Evolutionary conservation across 2,113 vertebrate species (phyloP), one percentile per base, ranked within the genome.

Genomic region (Sclerurus mexicanus): DNA sequence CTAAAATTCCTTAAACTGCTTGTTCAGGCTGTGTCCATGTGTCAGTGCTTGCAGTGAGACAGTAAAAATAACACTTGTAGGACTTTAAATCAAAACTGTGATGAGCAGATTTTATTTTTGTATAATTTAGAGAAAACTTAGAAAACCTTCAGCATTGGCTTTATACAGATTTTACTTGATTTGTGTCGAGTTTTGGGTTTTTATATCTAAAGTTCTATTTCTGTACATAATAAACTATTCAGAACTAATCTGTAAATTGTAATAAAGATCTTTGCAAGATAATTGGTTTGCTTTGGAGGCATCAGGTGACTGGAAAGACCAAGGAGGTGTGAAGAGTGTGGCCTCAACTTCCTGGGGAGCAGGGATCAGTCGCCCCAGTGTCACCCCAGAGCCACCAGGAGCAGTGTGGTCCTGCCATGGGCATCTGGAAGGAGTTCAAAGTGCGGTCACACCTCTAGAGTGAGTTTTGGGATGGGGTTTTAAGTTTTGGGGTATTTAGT

Each of bases 241-340:
- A 79, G 90, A 95, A 97, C 95, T 97, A 98, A 98, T 96, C 96
- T 87, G 87, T 98, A 95, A 59, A 95, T 97, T 97, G 95, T 88
- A 98, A 98, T 98, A 98, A 98, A 98, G 96, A 97, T 76, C 98
- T 98, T 98, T 98, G 91, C 97, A 98, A 90, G 92, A 96, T 96
- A 95, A 89, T 40, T 31, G 60, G 49, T 20, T 33, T 23, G 9
- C 40, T 62, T 62, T 21, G 35, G 22, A 5, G 4, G 3, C 22
- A 18, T 8, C 10, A 17, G 11, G 59, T 7, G n/a, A 37, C 23
- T 40, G 35, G 5, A 6, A 50, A 68, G 44, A 25, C 6, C 37
- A 0, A 21, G 52, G 52, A 6, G 23, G 14, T 11, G 20, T n/a
- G 33, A 40, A 44, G 23, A 23, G 50, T 44, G 7, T 31, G 53